Conservation (phyloP, 2,888 invertebrate genomes). For the Ichneumoninae sp. region DNA sequence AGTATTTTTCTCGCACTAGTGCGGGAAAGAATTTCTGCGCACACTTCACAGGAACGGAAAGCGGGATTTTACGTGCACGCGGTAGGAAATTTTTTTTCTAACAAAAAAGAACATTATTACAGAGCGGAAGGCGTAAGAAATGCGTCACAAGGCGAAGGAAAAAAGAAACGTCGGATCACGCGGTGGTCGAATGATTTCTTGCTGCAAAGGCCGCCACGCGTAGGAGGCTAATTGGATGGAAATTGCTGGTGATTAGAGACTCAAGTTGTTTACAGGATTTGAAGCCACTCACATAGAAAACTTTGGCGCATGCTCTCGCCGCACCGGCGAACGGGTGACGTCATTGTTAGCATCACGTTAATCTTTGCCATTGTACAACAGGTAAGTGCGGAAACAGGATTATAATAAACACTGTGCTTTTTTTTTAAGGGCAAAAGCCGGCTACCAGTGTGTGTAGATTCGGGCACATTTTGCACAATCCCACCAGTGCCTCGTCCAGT, state of each 20-base stretch:
- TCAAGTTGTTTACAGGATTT: constrained; percentile 49
- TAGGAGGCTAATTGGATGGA: constrained; percentile 46
- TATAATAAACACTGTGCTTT: constrained; percentile 55
- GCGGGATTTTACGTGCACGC: too few species aligned
- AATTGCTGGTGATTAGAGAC: constrained; percentile 33
- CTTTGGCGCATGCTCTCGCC: constrained; percentile 59
- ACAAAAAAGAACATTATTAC: not conserved
- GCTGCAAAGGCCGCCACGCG: constrained; percentile 1
- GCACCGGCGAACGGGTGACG: constrained; percentile 36
- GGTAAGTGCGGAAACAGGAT: constrained; percentile 66
- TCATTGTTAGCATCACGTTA: constrained; percentile 43
- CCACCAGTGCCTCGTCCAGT: constrained; percentile 89
- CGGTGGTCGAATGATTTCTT: not conserved
- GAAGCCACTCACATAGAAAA: constrained; percentile 64
- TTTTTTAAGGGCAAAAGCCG: constrained; percentile 73
- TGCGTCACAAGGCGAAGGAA: constrained; percentile 16
- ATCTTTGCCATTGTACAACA: constrained; percentile 65
- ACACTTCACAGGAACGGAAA: too few species aligned
- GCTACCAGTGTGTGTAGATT: constrained; percentile 89
- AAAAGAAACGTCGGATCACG: not conserved
- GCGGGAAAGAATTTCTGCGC: constrained; percentile 5
- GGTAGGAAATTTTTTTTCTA: not conserved
- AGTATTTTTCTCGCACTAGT: too few species aligned
- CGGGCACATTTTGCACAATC: constrained; percentile 89
- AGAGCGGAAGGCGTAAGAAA: not conserved